Percentiles rank a stretch among this genome's conserved stretches.
phyloP scores from a whole-genome alignment of 2,888 invertebrate species.

The Therioaphis trifolii region DNA sequence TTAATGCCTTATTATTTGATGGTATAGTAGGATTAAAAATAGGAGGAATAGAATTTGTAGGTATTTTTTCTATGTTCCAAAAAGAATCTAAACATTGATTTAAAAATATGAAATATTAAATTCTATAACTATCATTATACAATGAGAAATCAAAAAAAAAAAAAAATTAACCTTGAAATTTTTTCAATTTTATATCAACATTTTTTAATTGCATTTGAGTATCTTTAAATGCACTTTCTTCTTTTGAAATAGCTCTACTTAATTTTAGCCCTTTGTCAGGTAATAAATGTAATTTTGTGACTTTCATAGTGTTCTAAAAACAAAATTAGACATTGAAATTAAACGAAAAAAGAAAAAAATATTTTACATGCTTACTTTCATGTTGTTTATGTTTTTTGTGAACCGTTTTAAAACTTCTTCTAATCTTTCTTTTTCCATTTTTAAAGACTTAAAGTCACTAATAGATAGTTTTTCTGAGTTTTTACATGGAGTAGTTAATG shows the following conservation, averaged over 20 bases:
- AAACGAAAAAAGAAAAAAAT: too few relatives aligned
- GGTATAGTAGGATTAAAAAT: neutral
- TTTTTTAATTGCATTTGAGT: slow-evolving; percentile 27
- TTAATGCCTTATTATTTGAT: slow-evolving; percentile 36
- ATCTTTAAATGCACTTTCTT: slow-evolving; percentile 71
- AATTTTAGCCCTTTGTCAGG: slow-evolving; percentile 77
- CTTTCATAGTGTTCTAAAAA: slow-evolving; percentile 58
- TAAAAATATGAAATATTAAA: neutral
- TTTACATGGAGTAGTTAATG: neutral
- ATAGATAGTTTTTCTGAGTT: neutral
- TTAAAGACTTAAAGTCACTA: slow-evolving; percentile 39
- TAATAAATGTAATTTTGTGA: slow-evolving; percentile 69
- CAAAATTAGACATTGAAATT: too few relatives aligned
- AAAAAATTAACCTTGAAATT: slow-evolving; percentile 68
- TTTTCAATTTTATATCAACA: slow-evolving; percentile 10
- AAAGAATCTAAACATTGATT: neutral
- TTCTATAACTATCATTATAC: neutral
- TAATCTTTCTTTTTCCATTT: slow-evolving; percentile 60
- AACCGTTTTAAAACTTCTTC: slow-evolving; percentile 39
- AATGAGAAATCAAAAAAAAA: too few relatives aligned
- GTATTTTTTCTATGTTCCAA: neutral
- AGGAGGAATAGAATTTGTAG: neutral
- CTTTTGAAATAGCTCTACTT: slow-evolving; percentile 70
- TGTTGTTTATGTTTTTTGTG: slow-evolving; percentile 42
- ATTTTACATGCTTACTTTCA: slow-evolving; percentile 44